phyloP scores from a whole-genome alignment of 2,113 vertebrate genomes.

The Pollimyrus isidori region DNA sequence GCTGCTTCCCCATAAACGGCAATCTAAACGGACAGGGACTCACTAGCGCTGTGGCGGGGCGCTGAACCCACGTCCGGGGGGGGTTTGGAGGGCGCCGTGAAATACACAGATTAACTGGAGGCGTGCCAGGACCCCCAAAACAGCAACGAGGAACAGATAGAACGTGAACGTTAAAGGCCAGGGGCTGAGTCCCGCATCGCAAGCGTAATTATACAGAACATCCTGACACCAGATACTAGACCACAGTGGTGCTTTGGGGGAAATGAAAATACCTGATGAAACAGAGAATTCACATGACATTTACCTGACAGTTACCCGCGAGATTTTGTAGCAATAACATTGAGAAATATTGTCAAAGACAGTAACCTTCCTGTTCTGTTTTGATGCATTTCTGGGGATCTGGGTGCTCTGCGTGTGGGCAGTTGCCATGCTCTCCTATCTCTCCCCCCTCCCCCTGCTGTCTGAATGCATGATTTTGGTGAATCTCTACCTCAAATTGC shows the following conservation, averaged over 20 bases:
- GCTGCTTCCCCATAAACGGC: neutral
- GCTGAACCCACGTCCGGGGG: neutral
- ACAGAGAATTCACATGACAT: neutral
- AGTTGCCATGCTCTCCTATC: neutral
- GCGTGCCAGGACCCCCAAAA: neutral
- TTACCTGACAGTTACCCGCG: too few relatives aligned
- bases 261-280: neutral
- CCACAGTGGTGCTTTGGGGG: neutral
- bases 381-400: neutral
- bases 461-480: neutral
- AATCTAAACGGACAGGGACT: slow-evolving; percentile 9
- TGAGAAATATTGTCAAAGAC: neutral
- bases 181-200: neutral
- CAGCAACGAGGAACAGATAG: neutral
- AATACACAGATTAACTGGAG: neutral
- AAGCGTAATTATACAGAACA: neutral
- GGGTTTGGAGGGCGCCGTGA: neutral
- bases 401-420: neutral
- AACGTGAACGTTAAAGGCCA: slow-evolving; percentile 1
- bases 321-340: neutral
- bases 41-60: neutral
- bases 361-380: neutral
- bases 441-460: neutral
- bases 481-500: neutral
- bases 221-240: neutral